A percentile compares a stretch with the other conserved stretches of the same genome.
Evolutionary conservation across 2,888 invertebrate species (phyloP).

Genomic region (Xestia rhomboidea): DNA sequence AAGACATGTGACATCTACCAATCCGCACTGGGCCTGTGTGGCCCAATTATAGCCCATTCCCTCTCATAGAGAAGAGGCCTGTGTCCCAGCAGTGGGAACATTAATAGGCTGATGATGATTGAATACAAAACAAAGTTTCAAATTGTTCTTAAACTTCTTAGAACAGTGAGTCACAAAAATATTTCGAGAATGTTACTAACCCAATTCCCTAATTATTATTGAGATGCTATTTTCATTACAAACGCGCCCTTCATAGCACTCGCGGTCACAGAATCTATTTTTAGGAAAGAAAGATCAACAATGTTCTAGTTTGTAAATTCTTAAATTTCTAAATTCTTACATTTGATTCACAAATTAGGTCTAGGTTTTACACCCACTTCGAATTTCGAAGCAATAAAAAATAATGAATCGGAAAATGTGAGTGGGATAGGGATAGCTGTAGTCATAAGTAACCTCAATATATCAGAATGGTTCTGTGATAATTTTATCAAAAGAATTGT

Average conservation of each 20-base stretch:
- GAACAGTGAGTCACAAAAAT: not conserved
- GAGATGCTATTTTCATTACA: slow-evolving; percentile 33
- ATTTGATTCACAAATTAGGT: not conserved
- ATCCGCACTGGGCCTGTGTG: no score
- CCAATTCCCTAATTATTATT: slow-evolving; percentile 35
- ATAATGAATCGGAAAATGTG: not conserved
- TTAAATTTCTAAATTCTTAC: no score
- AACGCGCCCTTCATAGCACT: slow-evolving; percentile 29
- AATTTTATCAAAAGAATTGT: not conserved
- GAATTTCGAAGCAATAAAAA: not conserved
- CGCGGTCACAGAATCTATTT: slow-evolving; percentile 32
- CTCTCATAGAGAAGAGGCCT: no score
- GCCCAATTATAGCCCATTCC: no score
- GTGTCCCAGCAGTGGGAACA: no score
- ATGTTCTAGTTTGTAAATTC: slow-evolving; percentile 6
- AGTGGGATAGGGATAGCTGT: not conserved
- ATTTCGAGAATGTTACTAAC: not conserved
- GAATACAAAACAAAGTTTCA: not conserved
- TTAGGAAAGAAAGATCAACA: slow-evolving; percentile 2
- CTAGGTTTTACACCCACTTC: not conserved
- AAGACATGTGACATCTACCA: no score
- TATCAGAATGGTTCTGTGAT: slow-evolving; percentile 1
- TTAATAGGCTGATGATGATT: no score
- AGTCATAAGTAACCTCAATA: slow-evolving; percentile 1
- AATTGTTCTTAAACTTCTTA: not conserved